These are phyloP conservation scores for Cyclophora albipunctata DNA, from an alignment of 2,888 invertebrate genomes.

Conservation along the genomic window DNA sequence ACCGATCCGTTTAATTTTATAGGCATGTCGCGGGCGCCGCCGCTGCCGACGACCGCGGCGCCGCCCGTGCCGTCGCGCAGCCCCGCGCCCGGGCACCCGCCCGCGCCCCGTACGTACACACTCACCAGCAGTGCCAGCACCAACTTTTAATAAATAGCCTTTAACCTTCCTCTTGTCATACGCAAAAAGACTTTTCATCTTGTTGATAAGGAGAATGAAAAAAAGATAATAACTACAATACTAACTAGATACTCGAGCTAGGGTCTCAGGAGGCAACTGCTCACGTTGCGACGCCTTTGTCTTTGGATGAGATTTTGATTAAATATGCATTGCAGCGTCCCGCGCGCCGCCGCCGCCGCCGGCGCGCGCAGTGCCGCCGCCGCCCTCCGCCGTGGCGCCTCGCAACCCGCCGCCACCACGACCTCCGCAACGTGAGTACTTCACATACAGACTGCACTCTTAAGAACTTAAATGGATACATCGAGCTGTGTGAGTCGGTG, in stretches of 20 bases:
- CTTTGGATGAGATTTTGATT: neutral
- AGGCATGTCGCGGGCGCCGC: constrained; percentile 16
- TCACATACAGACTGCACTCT: neutral
- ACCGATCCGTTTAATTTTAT: no score
- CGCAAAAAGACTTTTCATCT: neutral
- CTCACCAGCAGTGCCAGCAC: no score
- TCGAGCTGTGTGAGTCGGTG: no score
- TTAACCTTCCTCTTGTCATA: neutral
- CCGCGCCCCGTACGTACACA: constrained; percentile 50
- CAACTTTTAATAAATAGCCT: neutral
- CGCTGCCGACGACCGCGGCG: constrained; percentile 30
- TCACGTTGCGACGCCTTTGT: no score
- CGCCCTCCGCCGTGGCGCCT: constrained; percentile 62
- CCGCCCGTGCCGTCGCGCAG: constrained; percentile 56
- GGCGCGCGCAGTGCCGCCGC: constrained; percentile 68
- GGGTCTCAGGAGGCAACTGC: no score
- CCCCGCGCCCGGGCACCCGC: constrained; percentile 44
- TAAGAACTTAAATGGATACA: constrained; percentile 1
- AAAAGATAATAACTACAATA: no score
- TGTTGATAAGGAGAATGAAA: neutral
- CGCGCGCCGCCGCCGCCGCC: constrained; percentile 77
- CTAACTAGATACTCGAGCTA: no score
- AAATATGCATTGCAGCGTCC: constrained; percentile 31
- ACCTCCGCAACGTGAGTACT: constrained; percentile 63
- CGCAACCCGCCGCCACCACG: constrained; percentile 59